Evolutionary conservation across 1,140 invertebrate genomes (phyloP), one percentile per base, ranked within the genome.

Genomic region (Geopemphigus sp.): DNA sequence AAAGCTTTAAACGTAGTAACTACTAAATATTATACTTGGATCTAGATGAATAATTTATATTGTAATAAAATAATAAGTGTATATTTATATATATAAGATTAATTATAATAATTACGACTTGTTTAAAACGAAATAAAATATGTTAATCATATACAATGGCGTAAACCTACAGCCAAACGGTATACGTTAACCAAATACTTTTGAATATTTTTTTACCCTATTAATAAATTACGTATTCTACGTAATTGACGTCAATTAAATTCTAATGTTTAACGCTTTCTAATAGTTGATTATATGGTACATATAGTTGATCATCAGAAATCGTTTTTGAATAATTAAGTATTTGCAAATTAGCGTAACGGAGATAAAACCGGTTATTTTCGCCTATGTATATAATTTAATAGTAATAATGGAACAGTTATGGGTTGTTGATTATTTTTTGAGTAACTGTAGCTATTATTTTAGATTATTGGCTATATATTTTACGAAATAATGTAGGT

Each of bases 31-130:
- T 39, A 39, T n/a, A 39, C 32, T 39, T 4, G 32, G n/a, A n/a
- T n/a, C n/a, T n/a, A n/a, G 32, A 39, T 4, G 32, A 39, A 39
- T 39, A 19, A 63, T 32, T 1, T 63, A 12, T 50, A 14, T 6
- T 50, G 47, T 50, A 11, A 57, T 57, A 57, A 12, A 3, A 24
- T 12, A n/a, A 57, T 57, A 57, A n/a, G 6, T 56, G 0, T 5
- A 19, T 54, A 17, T 17, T 1, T 54, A 54, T 54, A 54, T 54
- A 15, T 17, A 56, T 2, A 17, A 54, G 19, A 17, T 54, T 61
- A 61, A 61, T 61, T 32, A 63, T 63, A 63, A 63, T 63, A 63
- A 63, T 63, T 24, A 59, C 8, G 26, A 32, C 26, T 32, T 19
- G 15, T 63, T n/a, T 1, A 32, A 61, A 61, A 61, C 10, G 26